These are phyloP conservation scores for Anoplolepis gracilipes DNA, from an alignment of 1,140 invertebrate species.

Conservation along the genomic window DNA sequence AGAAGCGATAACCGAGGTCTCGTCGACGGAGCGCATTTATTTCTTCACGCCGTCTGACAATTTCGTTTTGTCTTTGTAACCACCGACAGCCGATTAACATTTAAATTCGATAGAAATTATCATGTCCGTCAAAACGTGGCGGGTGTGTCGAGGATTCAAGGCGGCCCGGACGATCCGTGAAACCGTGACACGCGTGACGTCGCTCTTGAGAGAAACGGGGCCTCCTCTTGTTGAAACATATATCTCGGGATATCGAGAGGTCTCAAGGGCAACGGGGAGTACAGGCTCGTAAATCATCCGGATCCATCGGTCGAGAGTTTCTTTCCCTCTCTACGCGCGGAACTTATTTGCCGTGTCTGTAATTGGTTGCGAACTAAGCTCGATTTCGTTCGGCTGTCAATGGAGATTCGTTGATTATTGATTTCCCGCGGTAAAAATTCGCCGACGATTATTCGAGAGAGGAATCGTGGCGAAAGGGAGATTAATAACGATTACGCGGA, in stretches of 20 bases:
- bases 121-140: slow-evolving; percentile 28
- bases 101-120: slow-evolving; percentile 51
- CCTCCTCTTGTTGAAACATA: slow-evolving; percentile 12
- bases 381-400: slow-evolving; percentile 44
- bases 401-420: slow-evolving; percentile 43
- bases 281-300: slow-evolving; percentile 68
- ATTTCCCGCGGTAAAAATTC: slow-evolving; percentile 53
- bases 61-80: slow-evolving; percentile 20
- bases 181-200: slow-evolving; percentile 3
- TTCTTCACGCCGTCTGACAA: neutral
- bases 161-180: neutral
- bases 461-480: neutral
- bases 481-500: slow-evolving; percentile 54
- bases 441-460: slow-evolving; percentile 16
- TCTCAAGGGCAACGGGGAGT: slow-evolving; percentile 45
- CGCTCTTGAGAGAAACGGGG: neutral
- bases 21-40: neutral
- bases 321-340: slow-evolving; percentile 4
- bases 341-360: slow-evolving; percentile 24
- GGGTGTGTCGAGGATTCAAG: slow-evolving; percentile 51
- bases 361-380: slow-evolving; percentile 59
- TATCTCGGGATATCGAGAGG: slow-evolving; percentile 49
- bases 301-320: slow-evolving; percentile 51
- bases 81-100: slow-evolving; percentile 31
- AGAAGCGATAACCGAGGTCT: neutral